Evolutionary conservation across 2,888 invertebrate genomes (phyloP).

Genomic region (Bruchidius siliquastri): DNA sequence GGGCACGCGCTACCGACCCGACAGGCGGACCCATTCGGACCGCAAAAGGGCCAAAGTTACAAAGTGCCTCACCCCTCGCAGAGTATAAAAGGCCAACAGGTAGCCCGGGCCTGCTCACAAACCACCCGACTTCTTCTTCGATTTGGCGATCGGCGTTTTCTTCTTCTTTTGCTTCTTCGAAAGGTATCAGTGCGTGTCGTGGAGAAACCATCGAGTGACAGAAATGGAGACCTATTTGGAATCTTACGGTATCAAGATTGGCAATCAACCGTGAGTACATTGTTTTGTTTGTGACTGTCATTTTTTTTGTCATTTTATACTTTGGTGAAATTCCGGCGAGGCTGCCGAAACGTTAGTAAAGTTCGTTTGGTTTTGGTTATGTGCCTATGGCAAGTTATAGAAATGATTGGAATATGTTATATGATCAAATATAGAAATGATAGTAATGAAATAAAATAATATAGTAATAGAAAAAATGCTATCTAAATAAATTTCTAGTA

Average conservation of each 20-base stretch:
- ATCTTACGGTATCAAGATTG: conserved; percentile 35
- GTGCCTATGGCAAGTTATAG: too few species aligned
- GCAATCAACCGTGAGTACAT: conserved; percentile 13
- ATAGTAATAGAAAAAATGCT: too few species aligned
- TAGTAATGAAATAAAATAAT: too few species aligned
- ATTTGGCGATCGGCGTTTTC: conserved; percentile 16
- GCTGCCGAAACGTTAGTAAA: too few species aligned
- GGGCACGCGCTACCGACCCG: conserved; percentile 38
- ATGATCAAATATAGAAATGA: too few species aligned
- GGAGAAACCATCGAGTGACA: not conserved
- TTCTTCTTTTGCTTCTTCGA: conserved; percentile 5
- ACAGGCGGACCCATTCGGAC: conserved; percentile 21
- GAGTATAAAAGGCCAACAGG: conserved; percentile 37
- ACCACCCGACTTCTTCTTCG: not conserved
- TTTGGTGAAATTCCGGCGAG: too few species aligned
- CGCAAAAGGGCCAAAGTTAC: conserved; percentile 1
- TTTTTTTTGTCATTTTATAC: too few species aligned
- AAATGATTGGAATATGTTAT: too few species aligned
- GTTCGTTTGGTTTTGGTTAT: too few species aligned
- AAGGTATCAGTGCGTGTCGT: conserved; percentile 5
- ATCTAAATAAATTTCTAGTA: too few species aligned
- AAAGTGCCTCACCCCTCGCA: conserved; percentile 25
- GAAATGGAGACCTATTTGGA: conserved; percentile 32
- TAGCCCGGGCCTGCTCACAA: conserved; percentile 25
- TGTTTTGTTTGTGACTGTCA: too few species aligned